phyloP scores from a whole-genome alignment of 2,797 vertebrate genomes.

The Sebastes baramenuke region DNA sequence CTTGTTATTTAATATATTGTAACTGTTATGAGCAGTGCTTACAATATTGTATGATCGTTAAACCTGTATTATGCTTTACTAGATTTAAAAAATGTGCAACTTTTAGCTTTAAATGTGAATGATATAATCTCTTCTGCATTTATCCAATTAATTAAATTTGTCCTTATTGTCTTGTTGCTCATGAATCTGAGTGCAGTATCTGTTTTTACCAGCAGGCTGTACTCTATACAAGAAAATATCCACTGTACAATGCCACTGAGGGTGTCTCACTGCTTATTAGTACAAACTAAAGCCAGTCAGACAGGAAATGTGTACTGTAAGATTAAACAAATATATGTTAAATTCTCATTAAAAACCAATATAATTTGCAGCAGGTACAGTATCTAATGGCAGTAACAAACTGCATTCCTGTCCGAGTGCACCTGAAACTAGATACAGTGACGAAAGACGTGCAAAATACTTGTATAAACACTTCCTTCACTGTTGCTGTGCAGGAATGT shows the following conservation, averaged over 20 bases:
- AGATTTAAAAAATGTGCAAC: not conserved
- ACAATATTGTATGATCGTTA: not conserved
- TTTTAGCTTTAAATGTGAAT: not conserved
- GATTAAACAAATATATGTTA: not conserved
- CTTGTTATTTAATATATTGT: not conserved
- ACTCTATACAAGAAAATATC: slow-evolving; percentile 26
- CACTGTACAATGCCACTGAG: not conserved
- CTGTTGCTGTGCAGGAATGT: slow-evolving; percentile 65
- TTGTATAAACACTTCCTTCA: not conserved
- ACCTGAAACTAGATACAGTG: not conserved
- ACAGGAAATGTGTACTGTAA: not conserved
- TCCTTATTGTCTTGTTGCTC: not conserved
- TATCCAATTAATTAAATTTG: not conserved
- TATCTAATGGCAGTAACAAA: not conserved
- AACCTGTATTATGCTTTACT: not conserved
- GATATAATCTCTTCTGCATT: not conserved
- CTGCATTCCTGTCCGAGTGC: not conserved
- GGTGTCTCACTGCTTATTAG: not conserved
- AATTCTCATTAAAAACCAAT: not conserved
- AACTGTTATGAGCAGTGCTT: not conserved
- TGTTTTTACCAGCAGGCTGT: slow-evolving; percentile 50
- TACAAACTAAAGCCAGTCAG: not conserved
- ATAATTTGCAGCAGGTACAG: not conserved
- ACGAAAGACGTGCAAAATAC: not conserved
- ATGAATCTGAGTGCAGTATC: not conserved